phyloP scores from a whole-genome alignment of 2,797 vertebrate genomes.

The Gymnocypris eckloni region DNA sequence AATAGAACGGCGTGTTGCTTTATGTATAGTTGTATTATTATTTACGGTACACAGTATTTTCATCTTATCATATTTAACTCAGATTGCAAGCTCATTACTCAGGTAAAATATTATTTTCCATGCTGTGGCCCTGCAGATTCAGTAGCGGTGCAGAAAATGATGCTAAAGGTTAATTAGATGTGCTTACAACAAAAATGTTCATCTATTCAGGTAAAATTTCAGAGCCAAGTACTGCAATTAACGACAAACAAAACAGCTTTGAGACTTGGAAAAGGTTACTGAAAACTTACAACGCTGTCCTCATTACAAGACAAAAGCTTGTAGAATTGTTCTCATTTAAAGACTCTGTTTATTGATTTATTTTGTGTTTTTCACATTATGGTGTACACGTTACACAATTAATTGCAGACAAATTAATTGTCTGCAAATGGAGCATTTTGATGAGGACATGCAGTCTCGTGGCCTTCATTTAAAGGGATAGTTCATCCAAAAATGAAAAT shows the following conservation, averaged over 20 bases:
- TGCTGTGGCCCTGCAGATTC: not conserved
- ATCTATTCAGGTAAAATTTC: conserved; percentile 7
- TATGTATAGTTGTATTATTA: not conserved
- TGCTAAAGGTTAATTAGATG: not conserved
- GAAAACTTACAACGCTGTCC: not conserved
- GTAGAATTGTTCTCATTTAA: not conserved
- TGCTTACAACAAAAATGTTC: not conserved
- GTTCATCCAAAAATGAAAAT: not conserved
- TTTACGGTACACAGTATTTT: not conserved
- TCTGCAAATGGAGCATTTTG: not conserved
- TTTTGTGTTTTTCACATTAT: not conserved
- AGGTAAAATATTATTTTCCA: not conserved
- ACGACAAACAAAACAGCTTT: conserved; percentile 6
- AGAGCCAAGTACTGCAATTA: conserved; percentile 8
- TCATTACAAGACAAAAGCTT: not conserved
- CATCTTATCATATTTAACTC: not conserved
- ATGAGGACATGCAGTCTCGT: not conserved
- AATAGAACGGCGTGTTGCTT: not conserved
- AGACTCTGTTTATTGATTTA: not conserved
- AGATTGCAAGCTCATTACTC: not conserved
- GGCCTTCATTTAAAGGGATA: not conserved
- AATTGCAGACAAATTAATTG: not conserved
- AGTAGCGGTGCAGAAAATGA: not conserved
- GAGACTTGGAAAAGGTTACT: conserved; percentile 17
- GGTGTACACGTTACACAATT: not conserved